Conservation (phyloP, 2,888 invertebrate genomes). For the Aphrophora alni region DNA sequence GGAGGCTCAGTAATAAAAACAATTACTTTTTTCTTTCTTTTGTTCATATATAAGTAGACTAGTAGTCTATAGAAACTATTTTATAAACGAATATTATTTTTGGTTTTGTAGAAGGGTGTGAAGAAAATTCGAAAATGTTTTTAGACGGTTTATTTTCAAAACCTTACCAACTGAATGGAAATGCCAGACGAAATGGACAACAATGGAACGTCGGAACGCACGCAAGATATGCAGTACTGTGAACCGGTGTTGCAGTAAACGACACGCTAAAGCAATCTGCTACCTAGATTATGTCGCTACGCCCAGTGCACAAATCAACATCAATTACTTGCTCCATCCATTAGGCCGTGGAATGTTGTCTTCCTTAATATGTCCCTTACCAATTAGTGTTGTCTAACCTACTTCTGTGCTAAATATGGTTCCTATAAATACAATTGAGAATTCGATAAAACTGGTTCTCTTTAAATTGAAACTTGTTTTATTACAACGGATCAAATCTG, state of each 20-base stretch:
- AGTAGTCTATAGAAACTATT: too few species aligned
- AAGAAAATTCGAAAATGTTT: too few species aligned
- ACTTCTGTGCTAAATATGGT: neutral
- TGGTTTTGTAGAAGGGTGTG: too few species aligned
- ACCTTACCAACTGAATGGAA: too few species aligned
- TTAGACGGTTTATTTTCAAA: too few species aligned
- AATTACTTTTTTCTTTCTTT: too few species aligned
- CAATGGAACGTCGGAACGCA: neutral
- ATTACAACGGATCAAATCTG: neutral
- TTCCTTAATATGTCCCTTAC: conserved; percentile 3
- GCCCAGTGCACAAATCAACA: conserved; percentile 19
- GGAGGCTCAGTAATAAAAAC: too few species aligned
- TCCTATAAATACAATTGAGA: neutral
- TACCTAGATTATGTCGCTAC: neutral
- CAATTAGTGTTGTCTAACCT: neutral
- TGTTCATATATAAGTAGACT: too few species aligned
- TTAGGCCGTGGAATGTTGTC: conserved; percentile 7
- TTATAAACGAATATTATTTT: too few species aligned
- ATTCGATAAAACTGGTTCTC: neutral
- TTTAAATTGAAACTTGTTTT: neutral
- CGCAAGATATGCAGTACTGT: neutral
- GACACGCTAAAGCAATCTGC: conserved; percentile 18
- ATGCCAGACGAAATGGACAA: neutral
- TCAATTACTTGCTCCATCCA: conserved; percentile 25
- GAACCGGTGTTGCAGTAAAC: conserved; percentile 3